Evolutionary conservation across 2,888 invertebrate species (phyloP).

Genomic region (Caenorhabditis sp.): DNA sequence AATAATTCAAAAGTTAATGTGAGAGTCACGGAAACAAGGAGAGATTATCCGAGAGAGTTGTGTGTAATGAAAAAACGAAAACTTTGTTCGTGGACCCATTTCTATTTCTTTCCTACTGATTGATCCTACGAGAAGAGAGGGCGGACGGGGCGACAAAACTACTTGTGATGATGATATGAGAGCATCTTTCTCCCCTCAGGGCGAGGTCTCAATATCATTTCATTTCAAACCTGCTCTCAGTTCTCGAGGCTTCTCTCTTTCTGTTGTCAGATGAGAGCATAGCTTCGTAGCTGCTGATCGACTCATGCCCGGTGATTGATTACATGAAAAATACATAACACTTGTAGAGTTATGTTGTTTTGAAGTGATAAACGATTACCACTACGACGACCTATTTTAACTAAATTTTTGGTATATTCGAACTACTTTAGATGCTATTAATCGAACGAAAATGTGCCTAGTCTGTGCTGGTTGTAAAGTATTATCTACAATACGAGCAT

Average conservation of each 20-base stretch:
- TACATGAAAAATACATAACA: conserved; percentile 38
- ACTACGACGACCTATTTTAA: conserved; percentile 39
- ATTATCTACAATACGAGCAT: conserved; percentile 47
- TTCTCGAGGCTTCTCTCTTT: conserved; percentile 27
- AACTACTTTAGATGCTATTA: conserved; percentile 44
- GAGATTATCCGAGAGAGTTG: neutral
- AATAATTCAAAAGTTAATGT: conserved; percentile 38
- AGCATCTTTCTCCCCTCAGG: conserved; percentile 33
- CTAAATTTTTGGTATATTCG: conserved; percentile 26
- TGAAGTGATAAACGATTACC: conserved; percentile 37
- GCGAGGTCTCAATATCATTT: conserved; percentile 56
- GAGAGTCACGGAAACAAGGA: conserved; percentile 5
- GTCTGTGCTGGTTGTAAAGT: conserved; percentile 62
- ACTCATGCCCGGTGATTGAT: conserved; percentile 53
- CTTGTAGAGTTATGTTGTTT: conserved; percentile 46
- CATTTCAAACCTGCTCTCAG: conserved; percentile 51
- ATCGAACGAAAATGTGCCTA: conserved; percentile 66
- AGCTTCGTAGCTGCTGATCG: conserved; percentile 47
- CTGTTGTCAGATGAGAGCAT: conserved; percentile 34
- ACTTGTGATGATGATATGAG: conserved; percentile 61
- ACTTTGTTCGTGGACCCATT: conserved; percentile 35
- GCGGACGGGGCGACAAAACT: conserved; percentile 51
- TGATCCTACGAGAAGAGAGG: conserved; percentile 25
- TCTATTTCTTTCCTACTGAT: conserved; percentile 13
- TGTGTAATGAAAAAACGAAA: conserved; percentile 14